These are phyloP conservation scores for Myrmecophaga tridactyla DNA, from an alignment of 2,113 vertebrate species.

Conservation along the genomic window DNA sequence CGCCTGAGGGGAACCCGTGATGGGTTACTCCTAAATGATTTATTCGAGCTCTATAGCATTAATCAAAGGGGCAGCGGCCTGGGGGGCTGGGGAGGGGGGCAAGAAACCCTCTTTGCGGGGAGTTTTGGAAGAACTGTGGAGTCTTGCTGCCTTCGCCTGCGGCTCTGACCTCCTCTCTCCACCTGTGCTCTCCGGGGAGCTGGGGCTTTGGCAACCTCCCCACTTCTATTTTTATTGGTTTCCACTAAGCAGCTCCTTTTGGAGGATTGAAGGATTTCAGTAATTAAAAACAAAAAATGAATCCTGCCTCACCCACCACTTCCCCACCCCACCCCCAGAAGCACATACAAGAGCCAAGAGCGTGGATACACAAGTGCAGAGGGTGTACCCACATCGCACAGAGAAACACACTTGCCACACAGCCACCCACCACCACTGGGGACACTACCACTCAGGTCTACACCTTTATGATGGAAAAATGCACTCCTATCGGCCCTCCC, in stretches of 20 bases:
- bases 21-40: conserved; percentile 73
- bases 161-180: conserved; percentile 84
- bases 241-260: conserved; percentile 84
- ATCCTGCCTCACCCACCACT: conserved; percentile 41
- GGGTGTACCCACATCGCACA: not conserved
- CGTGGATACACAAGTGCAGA: not conserved
- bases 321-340: not conserved
- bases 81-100: conserved; percentile 9
- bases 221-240: conserved; percentile 84
- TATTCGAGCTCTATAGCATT: conserved; percentile 74
- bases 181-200: conserved; percentile 87
- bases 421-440: not conserved
- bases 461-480: not conserved
- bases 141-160: conserved; percentile 71
- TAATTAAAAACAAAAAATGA: conserved; percentile 81
- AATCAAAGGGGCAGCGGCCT: conserved; percentile 69
- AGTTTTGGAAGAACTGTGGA: conserved; percentile 67
- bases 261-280: conserved; percentile 77
- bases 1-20: conserved; percentile 60
- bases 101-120: conserved; percentile 26
- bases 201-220: conserved; percentile 83
- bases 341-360: not conserved
- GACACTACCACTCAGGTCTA: too few species aligned
- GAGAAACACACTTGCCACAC: not conserved
- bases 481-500: not conserved